A percentile compares a stretch with the other conserved stretches of the same genome.
phyloP scores from a whole-genome alignment of 2,113 vertebrate species.

The Nannobrachium achirus region DNA sequence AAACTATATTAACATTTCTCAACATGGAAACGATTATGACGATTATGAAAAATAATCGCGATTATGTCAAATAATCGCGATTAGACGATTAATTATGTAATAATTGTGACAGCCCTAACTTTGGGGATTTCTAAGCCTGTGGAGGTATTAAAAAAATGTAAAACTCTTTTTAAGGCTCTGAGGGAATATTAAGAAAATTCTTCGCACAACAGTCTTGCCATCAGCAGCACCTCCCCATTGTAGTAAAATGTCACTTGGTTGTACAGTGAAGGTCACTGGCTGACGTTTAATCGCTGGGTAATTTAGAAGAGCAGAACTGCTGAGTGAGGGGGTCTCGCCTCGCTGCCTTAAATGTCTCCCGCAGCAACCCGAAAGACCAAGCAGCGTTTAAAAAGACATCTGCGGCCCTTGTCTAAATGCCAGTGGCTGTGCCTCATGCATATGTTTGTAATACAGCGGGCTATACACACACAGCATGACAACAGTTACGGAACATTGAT shows the following conservation, averaged over 20 bases:
- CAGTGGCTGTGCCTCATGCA: not conserved
- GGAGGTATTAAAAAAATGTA: not conserved
- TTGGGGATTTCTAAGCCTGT: not conserved
- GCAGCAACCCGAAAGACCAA: not conserved
- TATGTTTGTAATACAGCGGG: not conserved
- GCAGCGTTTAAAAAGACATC: not conserved
- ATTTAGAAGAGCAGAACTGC: conserved; percentile 30
- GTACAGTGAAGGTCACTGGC: conserved; percentile 42
- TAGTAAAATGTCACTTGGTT: conserved; percentile 53
- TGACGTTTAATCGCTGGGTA: conserved; percentile 32
- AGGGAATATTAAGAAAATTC: conserved; percentile 11
- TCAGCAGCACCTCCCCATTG: conserved; percentile 31
- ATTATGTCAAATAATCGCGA: too few species aligned
- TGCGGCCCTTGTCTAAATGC: not conserved
- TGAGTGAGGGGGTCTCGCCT: not conserved
- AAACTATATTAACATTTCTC: too few species aligned
- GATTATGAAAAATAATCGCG: too few species aligned
- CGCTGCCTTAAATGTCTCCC: conserved; percentile 18
- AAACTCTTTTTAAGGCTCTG: not conserved
- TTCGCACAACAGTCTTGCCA: conserved; percentile 31
- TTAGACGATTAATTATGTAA: too few species aligned
- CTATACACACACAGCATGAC: not conserved
- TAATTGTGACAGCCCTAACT: too few species aligned
- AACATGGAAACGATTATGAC: too few species aligned
- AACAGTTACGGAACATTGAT: not conserved